phyloP scores from a whole-genome alignment of 1,140 invertebrate genomes.

The Bilobella aurantiaca region DNA sequence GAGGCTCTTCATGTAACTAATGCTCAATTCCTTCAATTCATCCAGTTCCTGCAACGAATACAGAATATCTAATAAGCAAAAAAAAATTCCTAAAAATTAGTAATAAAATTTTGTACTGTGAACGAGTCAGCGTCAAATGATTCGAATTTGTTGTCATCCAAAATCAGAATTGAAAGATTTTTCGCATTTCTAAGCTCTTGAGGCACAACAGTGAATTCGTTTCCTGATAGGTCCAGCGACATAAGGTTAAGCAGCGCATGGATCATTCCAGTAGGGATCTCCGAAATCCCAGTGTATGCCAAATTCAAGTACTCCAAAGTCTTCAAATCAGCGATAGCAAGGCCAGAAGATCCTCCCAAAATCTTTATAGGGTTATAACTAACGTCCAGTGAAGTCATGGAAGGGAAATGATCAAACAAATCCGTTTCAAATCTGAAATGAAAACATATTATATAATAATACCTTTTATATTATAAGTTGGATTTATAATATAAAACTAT shows the following conservation, averaged over 20 bases:
- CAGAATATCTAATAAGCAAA: not conserved
- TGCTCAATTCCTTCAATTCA: slow-evolving; percentile 13
- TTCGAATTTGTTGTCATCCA: slow-evolving; percentile 27
- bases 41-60: slow-evolving; percentile 7
- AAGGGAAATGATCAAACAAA: slow-evolving; percentile 26
- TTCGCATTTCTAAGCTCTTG: slow-evolving; percentile 16
- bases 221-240: slow-evolving; percentile 19
- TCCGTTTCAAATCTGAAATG: slow-evolving; percentile 15
- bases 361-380: slow-evolving; percentile 26
- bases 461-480: not conserved
- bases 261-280: slow-evolving; percentile 27
- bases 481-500: not conserved
- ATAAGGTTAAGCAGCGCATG: slow-evolving; percentile 18
- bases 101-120: not conserved
- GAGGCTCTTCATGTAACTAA: slow-evolving; percentile 19
- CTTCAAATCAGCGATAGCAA: slow-evolving; percentile 15
- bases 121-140: slow-evolving; percentile 17
- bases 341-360: slow-evolving; percentile 13
- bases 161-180: slow-evolving; percentile 11
- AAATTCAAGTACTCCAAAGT: slow-evolving; percentile 21
- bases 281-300: slow-evolving; percentile 4
- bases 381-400: slow-evolving; percentile 24
- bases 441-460: not conserved
- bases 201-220: slow-evolving; percentile 20
- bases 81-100: not conserved